These are phyloP conservation scores for Sciurus vulgaris DNA, from an alignment of 2,797 vertebrate genomes.

Conservation along the genomic window DNA sequence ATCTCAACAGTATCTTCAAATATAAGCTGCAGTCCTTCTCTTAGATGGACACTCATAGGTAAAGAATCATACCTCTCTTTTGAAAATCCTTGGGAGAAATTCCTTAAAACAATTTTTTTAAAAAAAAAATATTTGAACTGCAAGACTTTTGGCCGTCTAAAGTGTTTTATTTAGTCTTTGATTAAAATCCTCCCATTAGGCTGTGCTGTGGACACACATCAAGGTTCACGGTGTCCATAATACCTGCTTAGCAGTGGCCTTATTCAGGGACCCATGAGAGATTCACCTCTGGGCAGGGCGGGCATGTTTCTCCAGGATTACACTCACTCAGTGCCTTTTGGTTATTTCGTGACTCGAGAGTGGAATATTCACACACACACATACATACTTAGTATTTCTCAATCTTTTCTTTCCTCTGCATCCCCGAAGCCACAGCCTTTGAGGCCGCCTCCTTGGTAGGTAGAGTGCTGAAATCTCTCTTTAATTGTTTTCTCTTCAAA, in stretches of 20 bases:
- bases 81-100: not conserved
- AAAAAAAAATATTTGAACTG: not conserved
- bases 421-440: not conserved
- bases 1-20: not conserved
- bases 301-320: not conserved
- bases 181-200: not conserved
- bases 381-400: not conserved
- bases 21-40: not conserved
- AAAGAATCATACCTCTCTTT: not conserved
- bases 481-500: not conserved
- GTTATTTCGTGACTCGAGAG: not conserved
- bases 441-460: not conserved
- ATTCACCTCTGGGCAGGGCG: not conserved
- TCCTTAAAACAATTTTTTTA: not conserved
- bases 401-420: not conserved
- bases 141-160: not conserved
- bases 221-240: not conserved
- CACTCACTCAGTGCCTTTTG: not conserved
- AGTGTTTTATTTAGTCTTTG: not conserved
- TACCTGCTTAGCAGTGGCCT: too few species aligned
- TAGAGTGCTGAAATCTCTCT: not conserved
- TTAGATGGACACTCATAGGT: not conserved
- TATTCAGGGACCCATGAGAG: fast-evolving
- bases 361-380: not conserved
- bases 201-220: too few species aligned